Evolutionary conservation across 2,113 vertebrate genomes (phyloP).

Genomic region (Dissostichus mawsoni): DNA sequence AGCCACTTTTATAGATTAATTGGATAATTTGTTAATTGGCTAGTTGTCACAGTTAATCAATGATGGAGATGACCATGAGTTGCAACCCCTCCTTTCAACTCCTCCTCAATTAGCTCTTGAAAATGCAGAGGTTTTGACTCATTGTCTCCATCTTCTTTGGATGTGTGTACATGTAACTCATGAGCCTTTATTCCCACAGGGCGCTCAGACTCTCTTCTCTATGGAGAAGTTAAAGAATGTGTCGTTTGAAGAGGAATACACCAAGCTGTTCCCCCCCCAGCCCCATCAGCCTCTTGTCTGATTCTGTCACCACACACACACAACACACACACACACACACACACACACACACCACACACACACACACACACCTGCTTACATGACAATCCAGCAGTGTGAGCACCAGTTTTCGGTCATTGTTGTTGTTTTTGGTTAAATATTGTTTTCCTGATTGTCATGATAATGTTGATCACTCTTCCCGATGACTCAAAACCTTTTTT

Average conservation of each 20-base stretch:
- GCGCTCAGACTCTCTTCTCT: slow-evolving; percentile 88
- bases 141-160: neutral
- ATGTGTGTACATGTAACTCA: slow-evolving; percentile 40
- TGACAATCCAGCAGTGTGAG: too few relatives aligned
- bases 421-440: too few relatives aligned
- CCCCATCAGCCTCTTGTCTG: slow-evolving; percentile 75
- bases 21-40: too few relatives aligned
- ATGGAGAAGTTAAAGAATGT: slow-evolving; percentile 91
- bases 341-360: too few relatives aligned
- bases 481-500: slow-evolving; percentile 13
- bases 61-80: too few relatives aligned
- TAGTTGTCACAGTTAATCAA: too few relatives aligned
- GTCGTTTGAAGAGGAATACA: slow-evolving; percentile 97
- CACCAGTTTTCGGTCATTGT: too few relatives aligned
- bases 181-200: slow-evolving; percentile 80
- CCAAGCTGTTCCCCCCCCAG: slow-evolving; percentile 88
- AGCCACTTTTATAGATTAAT: too few relatives aligned
- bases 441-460: neutral
- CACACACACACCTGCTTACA: too few relatives aligned
- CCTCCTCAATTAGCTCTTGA: too few relatives aligned
- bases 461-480: neutral
- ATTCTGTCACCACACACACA: slow-evolving; percentile 34
- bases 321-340: too few relatives aligned
- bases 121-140: neutral
- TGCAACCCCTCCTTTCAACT: too few relatives aligned